phyloP scores from a whole-genome alignment of 1,140 invertebrate genomes.

The Drosophila setifemur region DNA sequence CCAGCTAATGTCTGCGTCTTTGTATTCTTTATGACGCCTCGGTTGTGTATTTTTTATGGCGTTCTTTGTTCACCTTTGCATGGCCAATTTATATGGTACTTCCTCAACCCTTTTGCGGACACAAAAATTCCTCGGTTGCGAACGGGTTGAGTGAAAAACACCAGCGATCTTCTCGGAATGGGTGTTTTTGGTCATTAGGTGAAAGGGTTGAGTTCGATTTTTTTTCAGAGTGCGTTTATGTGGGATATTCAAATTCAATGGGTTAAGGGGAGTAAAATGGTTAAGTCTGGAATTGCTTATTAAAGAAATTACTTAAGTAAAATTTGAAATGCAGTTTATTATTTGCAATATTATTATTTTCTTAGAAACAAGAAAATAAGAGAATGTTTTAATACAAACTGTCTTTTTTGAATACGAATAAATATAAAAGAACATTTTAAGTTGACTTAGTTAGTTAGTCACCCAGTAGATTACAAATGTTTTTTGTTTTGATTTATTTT shows the following conservation, averaged over 20 bases:
- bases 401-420: too few relatives aligned
- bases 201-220: conserved; percentile 40
- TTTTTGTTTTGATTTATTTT: too few relatives aligned
- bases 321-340: too few relatives aligned
- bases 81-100: conserved; percentile 22
- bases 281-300: not conserved
- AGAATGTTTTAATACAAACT: too few relatives aligned
- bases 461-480: too few relatives aligned
- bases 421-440: too few relatives aligned
- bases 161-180: conserved; percentile 38
- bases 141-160: conserved; percentile 56
- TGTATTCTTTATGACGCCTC: conserved; percentile 68
- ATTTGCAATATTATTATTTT: too few relatives aligned
- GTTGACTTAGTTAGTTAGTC: too few relatives aligned
- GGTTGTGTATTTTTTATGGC: conserved; percentile 72
- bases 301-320: too few relatives aligned
- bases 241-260: conserved; percentile 2
- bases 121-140: conserved; percentile 35
- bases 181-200: conserved; percentile 40
- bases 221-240: conserved; percentile 27
- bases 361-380: too few relatives aligned
- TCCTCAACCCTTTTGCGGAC: conserved; percentile 62
- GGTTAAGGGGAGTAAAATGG: conserved; percentile 11
- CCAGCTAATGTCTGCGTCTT: conserved; percentile 59
- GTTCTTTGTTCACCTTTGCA: conserved; percentile 49